phyloP scores from a whole-genome alignment of 2,113 vertebrate species.

The Porphyrio hochstetteri region DNA sequence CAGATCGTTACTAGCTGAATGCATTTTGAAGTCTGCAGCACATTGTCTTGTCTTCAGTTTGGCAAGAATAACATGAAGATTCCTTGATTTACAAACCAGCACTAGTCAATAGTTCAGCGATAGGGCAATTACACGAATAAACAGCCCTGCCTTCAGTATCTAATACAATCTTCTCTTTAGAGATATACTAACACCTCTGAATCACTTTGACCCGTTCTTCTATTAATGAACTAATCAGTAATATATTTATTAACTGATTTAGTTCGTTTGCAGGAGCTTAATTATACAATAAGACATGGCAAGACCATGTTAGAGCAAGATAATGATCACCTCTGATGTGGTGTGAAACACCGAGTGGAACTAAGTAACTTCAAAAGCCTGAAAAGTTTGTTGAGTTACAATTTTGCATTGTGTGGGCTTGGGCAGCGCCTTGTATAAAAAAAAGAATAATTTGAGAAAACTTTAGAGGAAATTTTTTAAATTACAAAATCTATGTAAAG shows the following conservation, averaged over 20 bases:
- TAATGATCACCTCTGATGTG: background rate
- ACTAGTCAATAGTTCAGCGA: background rate
- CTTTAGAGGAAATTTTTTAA: background rate
- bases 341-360: background rate
- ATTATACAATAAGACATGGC: background rate
- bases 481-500: background rate
- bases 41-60: background rate
- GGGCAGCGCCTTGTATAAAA: background rate
- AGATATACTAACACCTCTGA: background rate
- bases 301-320: background rate
- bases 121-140: background rate
- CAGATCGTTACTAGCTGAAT: background rate
- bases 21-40: background rate
- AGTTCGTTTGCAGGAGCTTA: background rate
- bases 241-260: background rate
- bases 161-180: background rate
- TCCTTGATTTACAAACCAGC: background rate
- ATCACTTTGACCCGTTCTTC: background rate
- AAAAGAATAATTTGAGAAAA: background rate
- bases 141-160: background rate
- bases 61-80: background rate
- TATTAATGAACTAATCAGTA: conserved; percentile 33
- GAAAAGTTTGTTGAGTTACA: background rate
- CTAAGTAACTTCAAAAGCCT: background rate
- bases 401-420: background rate